Percentiles rank a stretch among this genome's conserved stretches.
Evolutionary conservation across 2,113 vertebrate genomes (phyloP).

Genomic region (Sigmodon hispidus): DNA sequence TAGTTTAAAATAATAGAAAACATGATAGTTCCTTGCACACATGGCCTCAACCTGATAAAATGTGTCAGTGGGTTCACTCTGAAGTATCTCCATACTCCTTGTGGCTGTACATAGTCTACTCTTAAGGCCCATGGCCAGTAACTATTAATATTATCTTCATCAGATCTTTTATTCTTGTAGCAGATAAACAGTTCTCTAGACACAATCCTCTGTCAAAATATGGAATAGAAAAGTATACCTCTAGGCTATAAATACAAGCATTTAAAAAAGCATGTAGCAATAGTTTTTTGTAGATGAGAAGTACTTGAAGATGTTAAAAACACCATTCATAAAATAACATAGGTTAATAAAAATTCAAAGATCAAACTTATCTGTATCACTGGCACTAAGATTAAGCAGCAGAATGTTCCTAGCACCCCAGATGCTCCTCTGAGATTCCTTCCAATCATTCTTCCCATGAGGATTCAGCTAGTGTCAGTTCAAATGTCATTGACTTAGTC

Average conservation of each 20-base stretch:
- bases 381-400: background rate
- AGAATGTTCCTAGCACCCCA: background rate
- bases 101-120: background rate
- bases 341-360: background rate
- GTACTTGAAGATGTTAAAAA: background rate
- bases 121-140: background rate
- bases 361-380: background rate
- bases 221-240: background rate
- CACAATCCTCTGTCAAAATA: background rate
- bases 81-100: background rate
- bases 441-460: background rate
- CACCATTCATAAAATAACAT: background rate
- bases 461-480: background rate
- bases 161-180: background rate
- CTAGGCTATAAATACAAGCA: background rate
- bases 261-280: background rate
- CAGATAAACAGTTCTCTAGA: background rate
- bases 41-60: background rate
- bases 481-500: background rate
- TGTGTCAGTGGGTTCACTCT: background rate
- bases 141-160: background rate
- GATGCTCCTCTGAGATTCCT: background rate
- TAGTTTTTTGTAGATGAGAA: conserved; percentile 7
- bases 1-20: background rate
- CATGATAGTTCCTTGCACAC: background rate